Evolutionary conservation across 2,797 vertebrate genomes (phyloP), one percentile per base, ranked within the genome.

Genomic region (Microchirus variegatus): DNA sequence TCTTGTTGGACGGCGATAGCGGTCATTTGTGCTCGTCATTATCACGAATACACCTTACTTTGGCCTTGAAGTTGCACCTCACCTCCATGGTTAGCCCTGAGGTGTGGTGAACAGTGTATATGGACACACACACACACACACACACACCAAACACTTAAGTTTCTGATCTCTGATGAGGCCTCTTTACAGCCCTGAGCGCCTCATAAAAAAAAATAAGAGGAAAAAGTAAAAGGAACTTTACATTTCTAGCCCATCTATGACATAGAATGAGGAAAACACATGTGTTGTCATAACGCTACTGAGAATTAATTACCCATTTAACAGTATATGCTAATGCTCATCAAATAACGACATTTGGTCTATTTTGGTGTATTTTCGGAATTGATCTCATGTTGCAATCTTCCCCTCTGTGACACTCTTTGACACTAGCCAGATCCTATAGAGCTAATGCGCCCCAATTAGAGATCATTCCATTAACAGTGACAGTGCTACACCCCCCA

Each of bases 381-480:
- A 38, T 13, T 19, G 18, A 36, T 16, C 36, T 49, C 0, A 3
- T 31, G 56, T 38, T 62, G 56, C 60, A 43, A 67, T 62, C 53
- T 70, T 65, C 46, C 65, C 70, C 70, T 48, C 60, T 75, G 68
- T 42, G 41, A 12, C 41, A 14, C 41, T 66, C 77, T 82, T 63
- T 82, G 89, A 89, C 77, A 61, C 51, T 80, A 71, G 59, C 85
- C 87, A 88, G 87, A 86, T 59, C 82, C 79, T 67, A 63, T 47
- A 72, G 63, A 74, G 84, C 74, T 88, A 84, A 86, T 84, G 75
- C 19, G 51, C 70, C 74, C 80, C 84, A 87, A 90, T 90, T 90
- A 89, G 86, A 84, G 79, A 88, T 85, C 81, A 87, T 87, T 91
- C 84, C 86, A 91, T 91, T 91, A 91, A 86, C 73, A 79, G 80